These are phyloP conservation scores for Thamnophis elegans DNA, from an alignment of 2,797 vertebrate species.

Conservation along the genomic window DNA sequence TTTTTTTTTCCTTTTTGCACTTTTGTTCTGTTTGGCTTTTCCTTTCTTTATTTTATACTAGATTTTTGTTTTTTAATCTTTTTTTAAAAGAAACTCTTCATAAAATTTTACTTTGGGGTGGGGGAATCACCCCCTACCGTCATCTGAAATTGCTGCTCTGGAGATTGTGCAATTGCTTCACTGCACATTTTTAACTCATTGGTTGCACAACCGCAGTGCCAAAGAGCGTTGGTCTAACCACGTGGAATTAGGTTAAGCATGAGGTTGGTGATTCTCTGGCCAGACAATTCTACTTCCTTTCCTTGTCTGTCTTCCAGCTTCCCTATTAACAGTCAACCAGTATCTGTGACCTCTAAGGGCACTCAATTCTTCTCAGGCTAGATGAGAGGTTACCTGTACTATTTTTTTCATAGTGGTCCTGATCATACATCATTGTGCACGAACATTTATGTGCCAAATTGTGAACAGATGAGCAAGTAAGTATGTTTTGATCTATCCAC, in stretches of 20 bases:
- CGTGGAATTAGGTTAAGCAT: background rate
- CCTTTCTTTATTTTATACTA: background rate
- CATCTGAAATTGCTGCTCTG: background rate
- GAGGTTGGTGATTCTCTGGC: background rate
- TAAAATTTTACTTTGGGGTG: background rate
- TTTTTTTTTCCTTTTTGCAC: background rate
- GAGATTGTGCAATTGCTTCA: background rate
- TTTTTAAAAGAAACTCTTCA: background rate
- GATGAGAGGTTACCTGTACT: background rate
- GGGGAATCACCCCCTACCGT: too few relatives aligned
- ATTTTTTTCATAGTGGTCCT: background rate
- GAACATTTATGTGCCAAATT: too few relatives aligned
- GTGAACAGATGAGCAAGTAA: too few relatives aligned
- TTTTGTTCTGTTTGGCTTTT: background rate
- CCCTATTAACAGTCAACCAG: background rate
- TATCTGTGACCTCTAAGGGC: background rate
- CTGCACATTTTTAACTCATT: background rate
- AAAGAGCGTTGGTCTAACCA: background rate
- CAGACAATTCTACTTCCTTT: background rate
- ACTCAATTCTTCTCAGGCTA: background rate
- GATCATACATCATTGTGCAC: background rate
- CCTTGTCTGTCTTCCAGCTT: background rate
- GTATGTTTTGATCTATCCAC: background rate
- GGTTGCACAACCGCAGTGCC: background rate
- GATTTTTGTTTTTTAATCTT: background rate